Evolutionary conservation across 2,888 invertebrate species (phyloP).

Genomic region (Cinara cedri): DNA sequence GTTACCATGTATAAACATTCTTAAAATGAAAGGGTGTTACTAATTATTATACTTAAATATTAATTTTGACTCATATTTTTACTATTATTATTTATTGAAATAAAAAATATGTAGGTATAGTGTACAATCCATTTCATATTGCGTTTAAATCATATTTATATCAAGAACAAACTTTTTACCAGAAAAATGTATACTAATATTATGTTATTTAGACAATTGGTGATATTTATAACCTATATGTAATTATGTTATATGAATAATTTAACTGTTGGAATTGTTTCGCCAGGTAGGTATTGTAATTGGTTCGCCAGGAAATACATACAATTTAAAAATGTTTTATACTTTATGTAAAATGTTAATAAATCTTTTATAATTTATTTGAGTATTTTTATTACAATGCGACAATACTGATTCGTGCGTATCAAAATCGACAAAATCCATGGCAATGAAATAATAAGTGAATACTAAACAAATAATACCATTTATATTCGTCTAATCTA

Average conservation of each 20-base stretch:
- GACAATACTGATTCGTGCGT: too few relatives aligned
- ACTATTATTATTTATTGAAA: slow-evolving; percentile 50
- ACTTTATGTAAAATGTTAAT: slow-evolving; percentile 32
- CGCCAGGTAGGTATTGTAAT: not conserved
- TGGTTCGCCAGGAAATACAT: not conserved
- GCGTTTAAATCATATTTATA: slow-evolving; percentile 7
- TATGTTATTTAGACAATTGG: not conserved
- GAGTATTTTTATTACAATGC: not conserved
- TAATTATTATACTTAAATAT: slow-evolving; percentile 27
- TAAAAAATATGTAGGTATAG: slow-evolving; percentile 41
- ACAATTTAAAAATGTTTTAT: slow-evolving; percentile 23
- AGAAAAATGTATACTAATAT: slow-evolving; percentile 11
- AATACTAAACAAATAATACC: too few relatives aligned
- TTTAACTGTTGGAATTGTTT: slow-evolving; percentile 15
- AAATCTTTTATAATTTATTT: slow-evolving; percentile 11
- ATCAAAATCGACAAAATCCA: too few relatives aligned
- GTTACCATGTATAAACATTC: slow-evolving; percentile 39
- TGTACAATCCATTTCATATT: slow-evolving; percentile 37
- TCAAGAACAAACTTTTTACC: slow-evolving; percentile 9
- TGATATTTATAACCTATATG: not conserved
- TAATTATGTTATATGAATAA: not conserved
- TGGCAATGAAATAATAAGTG: too few relatives aligned
- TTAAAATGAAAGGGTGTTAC: slow-evolving; percentile 15
- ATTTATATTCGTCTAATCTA: too few relatives aligned
- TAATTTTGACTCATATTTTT: slow-evolving; percentile 5